These are phyloP conservation scores for Polypterus senegalus DNA, from an alignment of 2,113 vertebrate species.

Conservation along the genomic window DNA sequence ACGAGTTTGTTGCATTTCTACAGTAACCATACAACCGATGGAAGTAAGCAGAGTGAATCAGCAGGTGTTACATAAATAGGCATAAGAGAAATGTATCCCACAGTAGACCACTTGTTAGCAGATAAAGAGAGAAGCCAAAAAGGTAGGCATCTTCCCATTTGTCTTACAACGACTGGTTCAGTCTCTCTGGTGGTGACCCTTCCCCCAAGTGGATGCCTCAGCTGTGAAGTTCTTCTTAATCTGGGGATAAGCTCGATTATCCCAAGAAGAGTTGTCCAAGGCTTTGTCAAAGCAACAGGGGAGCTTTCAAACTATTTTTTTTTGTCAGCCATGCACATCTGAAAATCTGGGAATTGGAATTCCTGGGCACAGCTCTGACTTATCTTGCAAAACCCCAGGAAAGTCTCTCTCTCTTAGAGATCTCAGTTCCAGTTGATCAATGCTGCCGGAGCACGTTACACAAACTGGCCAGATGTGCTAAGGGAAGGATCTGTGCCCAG, in stretches of 20 bases:
- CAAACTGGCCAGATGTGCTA: too few relatives aligned
- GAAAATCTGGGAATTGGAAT: conserved; percentile 61
- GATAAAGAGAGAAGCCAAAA: conserved; percentile 5
- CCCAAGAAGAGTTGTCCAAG: conserved; percentile 63
- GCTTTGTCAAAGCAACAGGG: conserved; percentile 76
- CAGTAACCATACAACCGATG: too few relatives aligned
- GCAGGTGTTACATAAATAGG: neutral
- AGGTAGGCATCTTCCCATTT: neutral
- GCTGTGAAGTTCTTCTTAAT: conserved; percentile 78
- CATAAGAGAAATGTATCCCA: conserved; percentile 2
- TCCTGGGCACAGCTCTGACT: conserved; percentile 28
- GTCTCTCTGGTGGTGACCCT: conserved; percentile 7
- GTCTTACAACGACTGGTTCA: too few relatives aligned
- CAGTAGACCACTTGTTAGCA: conserved; percentile 8
- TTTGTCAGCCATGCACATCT: conserved; percentile 55
- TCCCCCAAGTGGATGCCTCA: conserved; percentile 57
- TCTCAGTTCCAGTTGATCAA: too few relatives aligned
- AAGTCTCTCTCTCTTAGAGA: too few relatives aligned
- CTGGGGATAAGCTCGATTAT: conserved; percentile 78
- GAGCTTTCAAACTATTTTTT: conserved; percentile 60
- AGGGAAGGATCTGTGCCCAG: too few relatives aligned
- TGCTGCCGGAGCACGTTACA: too few relatives aligned
- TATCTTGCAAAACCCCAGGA: too few relatives aligned
- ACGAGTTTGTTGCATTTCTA: too few relatives aligned
- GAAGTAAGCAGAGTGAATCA: too few relatives aligned